phyloP scores from a whole-genome alignment of 2,797 vertebrate genomes.

The Sebastes wilsoni region DNA sequence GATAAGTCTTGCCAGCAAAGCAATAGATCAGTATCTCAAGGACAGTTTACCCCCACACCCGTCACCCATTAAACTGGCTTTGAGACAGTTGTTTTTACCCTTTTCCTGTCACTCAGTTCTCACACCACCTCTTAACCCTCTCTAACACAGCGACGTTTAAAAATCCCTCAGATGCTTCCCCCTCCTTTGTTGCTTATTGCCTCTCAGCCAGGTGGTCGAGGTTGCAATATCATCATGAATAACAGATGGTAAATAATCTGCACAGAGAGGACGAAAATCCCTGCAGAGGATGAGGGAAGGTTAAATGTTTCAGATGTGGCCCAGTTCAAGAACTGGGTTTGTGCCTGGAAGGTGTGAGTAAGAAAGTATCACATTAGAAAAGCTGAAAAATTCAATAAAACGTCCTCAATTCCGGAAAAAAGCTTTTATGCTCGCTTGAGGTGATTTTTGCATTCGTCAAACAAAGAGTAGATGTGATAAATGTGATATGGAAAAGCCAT shows the following conservation, averaged over 20 bases:
- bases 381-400: too few species aligned
- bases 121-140: constrained; percentile 9
- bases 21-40: constrained; percentile 74
- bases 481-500: too few species aligned
- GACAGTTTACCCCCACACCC: constrained; percentile 56
- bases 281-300: constrained; percentile 22
- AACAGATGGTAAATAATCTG: constrained; percentile 58
- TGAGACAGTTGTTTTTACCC: constrained; percentile 37
- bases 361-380: not conserved
- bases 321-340: constrained; percentile 2
- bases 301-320: not conserved
- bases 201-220: constrained; percentile 42
- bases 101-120: constrained; percentile 38
- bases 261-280: constrained; percentile 40
- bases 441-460: too few species aligned
- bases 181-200: constrained; percentile 1
- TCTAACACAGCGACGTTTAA: not conserved
- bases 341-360: not conserved
- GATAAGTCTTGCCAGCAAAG: constrained; percentile 39
- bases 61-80: constrained; percentile 39
- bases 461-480: too few species aligned
- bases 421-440: too few species aligned
- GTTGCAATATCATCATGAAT: constrained; percentile 39
- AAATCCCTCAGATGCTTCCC: not conserved
- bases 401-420: too few species aligned